Percentiles rank a stretch among this genome's conserved stretches.
Evolutionary conservation across 1,140 invertebrate species (phyloP).

Genomic region (Hirudo medicinalis): DNA sequence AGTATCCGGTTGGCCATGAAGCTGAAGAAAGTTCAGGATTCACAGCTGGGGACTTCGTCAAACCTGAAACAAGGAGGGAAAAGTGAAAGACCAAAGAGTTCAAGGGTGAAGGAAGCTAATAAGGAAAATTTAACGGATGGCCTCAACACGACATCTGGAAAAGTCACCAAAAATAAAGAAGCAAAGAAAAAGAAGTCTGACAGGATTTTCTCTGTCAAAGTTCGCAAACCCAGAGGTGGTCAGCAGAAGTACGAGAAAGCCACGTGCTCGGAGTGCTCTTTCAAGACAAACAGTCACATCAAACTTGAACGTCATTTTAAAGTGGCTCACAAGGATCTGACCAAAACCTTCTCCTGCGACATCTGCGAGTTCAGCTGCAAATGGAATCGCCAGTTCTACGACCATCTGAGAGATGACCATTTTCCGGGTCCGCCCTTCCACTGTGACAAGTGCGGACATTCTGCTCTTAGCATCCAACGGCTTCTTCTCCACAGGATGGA

Average conservation of each 20-base stretch:
- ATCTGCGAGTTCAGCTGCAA: conserved; percentile 52
- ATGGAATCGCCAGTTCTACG: conserved; percentile 52
- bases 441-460: conserved; percentile 51
- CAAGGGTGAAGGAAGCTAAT: conserved; percentile 28
- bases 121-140: background rate
- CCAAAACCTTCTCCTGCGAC: conserved; percentile 49
- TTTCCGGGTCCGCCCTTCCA: conserved; percentile 52
- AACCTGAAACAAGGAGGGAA: conserved; percentile 22
- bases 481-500: conserved; percentile 46
- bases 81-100: conserved; percentile 22
- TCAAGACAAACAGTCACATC: conserved; percentile 41
- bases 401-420: conserved; percentile 50
- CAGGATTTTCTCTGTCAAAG: background rate
- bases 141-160: background rate
- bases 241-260: conserved; percentile 23
- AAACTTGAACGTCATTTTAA: conserved; percentile 46
- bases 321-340: conserved; percentile 46
- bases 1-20: conserved; percentile 16
- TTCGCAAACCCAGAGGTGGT: background rate
- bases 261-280: conserved; percentile 46
- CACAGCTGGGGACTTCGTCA: background rate
- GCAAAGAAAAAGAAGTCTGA: background rate
- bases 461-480: conserved; percentile 44
- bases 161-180: background rate
- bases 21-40: background rate